A percentile compares a stretch with the other conserved stretches of the same genome.
Evolutionary conservation across 1,140 invertebrate genomes (phyloP).

Genomic region (Medauroidea extradentata): DNA sequence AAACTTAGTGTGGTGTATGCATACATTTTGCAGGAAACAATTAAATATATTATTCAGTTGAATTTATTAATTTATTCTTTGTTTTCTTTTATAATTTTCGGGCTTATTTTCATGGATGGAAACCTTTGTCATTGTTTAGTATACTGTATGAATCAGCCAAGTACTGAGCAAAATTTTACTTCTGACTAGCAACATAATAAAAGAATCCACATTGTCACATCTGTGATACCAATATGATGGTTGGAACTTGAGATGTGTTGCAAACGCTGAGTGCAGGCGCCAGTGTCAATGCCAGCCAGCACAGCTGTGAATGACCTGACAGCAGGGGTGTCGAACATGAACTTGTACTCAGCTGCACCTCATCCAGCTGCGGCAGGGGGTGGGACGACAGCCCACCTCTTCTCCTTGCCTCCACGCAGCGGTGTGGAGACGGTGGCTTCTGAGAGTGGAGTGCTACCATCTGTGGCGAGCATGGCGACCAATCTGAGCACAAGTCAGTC

Average conservation of each 20-base stretch:
- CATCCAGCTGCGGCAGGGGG: conserved; percentile 23
- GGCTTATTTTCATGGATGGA: no score
- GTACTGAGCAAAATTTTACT: no score
- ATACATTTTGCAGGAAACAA: no score
- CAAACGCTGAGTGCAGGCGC: no score
- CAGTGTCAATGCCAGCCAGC: not conserved
- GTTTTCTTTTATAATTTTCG: no score
- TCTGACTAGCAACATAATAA: no score
- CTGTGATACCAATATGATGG: not conserved
- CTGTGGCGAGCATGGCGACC: conserved; percentile 19
- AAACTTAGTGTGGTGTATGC: no score
- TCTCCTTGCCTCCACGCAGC: conserved; percentile 20
- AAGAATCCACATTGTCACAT: no score
- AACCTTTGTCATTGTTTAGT: no score
- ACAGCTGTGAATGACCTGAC: not conserved
- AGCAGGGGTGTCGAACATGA: not conserved
- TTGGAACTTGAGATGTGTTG: not conserved
- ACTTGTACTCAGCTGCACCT: not conserved
- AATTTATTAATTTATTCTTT: no score
- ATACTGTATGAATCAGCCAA: no score
- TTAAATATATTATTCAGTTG: no score
- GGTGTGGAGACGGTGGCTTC: conserved; percentile 20
- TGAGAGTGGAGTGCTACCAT: conserved; percentile 24
- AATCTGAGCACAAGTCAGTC: conserved; percentile 22
- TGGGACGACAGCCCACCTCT: conserved; percentile 17